Evolutionary conservation across 30 jellyfish, hydroid and myxozoan genomes (phyloP).

Genomic region (Cassiopea xamachana): DNA sequence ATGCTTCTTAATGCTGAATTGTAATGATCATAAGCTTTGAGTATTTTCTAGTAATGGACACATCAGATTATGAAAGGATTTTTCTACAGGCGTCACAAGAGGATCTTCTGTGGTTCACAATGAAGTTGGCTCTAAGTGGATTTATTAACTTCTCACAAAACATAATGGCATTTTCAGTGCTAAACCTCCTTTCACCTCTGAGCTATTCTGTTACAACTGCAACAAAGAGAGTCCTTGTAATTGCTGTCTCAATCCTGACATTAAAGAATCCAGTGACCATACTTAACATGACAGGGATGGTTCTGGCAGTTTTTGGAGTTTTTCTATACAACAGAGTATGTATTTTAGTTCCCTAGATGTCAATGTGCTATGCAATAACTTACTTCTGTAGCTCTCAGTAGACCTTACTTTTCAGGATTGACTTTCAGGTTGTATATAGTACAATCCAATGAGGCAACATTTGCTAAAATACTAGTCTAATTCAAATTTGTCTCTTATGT

Average conservation of each 20-base stretch:
- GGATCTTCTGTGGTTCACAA: constrained; percentile 52
- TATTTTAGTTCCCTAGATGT: not conserved
- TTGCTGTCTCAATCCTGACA: constrained; percentile 85
- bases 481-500: no score
- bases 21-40: no score
- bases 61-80: not conserved
- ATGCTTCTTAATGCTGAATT: no score
- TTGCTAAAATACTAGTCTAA: no score
- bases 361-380: not conserved
- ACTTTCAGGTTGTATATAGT: no score
- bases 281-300: constrained; percentile 84
- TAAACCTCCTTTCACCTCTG: constrained; percentile 88
- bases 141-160: constrained; percentile 88
- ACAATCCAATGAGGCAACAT: no score
- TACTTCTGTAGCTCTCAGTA: no score
- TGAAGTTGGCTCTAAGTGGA: constrained; percentile 81
- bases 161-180: constrained; percentile 89
- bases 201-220: constrained; percentile 96
- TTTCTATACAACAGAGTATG: constrained; percentile 90
- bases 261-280: constrained; percentile 88
- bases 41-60: no score
- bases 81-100: constrained; percentile 57
- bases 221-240: constrained; percentile 87
- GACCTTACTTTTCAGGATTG: no score
- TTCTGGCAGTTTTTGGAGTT: constrained; percentile 90